Percentiles rank a stretch among this genome's conserved stretches.
These are phyloP conservation scores for Cephus sareptanus DNA, from an alignment of 2,888 invertebrate genomes.

Conservation along the genomic window DNA sequence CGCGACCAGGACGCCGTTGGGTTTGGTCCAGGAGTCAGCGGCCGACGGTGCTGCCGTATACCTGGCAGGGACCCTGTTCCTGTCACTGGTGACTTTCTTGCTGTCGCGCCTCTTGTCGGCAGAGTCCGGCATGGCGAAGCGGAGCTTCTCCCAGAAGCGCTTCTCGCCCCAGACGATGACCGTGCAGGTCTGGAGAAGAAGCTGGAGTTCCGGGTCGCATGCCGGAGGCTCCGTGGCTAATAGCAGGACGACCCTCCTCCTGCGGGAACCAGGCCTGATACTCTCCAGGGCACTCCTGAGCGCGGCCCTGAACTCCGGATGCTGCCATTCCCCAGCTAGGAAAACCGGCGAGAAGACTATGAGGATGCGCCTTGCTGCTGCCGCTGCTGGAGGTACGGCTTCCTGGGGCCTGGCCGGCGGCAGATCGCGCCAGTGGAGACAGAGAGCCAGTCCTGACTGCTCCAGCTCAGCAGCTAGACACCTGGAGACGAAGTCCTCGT, in stretches of 20 bases:
- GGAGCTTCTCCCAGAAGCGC: constrained; percentile 87
- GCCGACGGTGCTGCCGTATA: constrained; percentile 82
- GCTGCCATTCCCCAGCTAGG: constrained; percentile 85
- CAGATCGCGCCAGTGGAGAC: constrained; percentile 69
- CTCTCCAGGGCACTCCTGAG: constrained; percentile 81
- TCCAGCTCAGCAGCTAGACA: constrained; percentile 79
- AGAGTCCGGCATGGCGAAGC: constrained; percentile 81
- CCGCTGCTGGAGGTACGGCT: constrained; percentile 71
- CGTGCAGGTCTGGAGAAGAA: constrained; percentile 77
- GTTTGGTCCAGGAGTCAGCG: constrained; percentile 77
- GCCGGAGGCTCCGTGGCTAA: constrained; percentile 78
- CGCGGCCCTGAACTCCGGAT: constrained; percentile 84
- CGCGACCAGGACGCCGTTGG: constrained; percentile 55
- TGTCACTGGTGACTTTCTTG: constrained; percentile 33
- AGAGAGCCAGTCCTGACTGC: constrained; percentile 76
- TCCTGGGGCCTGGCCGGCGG: constrained; percentile 66
- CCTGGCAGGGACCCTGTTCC: constrained; percentile 70
- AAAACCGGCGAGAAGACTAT: constrained; percentile 85
- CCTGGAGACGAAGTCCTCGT: constrained; percentile 78
- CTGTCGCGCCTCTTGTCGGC: constrained; percentile 59
- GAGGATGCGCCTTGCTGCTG: constrained; percentile 81
- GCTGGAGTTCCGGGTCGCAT: constrained; percentile 81
- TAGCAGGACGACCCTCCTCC: constrained; percentile 62
- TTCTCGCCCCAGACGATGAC: constrained; percentile 81
- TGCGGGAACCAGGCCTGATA: constrained; percentile 56